Evolutionary conservation across 2,113 vertebrate genomes (phyloP).

Genomic region (Alethe diademata): DNA sequence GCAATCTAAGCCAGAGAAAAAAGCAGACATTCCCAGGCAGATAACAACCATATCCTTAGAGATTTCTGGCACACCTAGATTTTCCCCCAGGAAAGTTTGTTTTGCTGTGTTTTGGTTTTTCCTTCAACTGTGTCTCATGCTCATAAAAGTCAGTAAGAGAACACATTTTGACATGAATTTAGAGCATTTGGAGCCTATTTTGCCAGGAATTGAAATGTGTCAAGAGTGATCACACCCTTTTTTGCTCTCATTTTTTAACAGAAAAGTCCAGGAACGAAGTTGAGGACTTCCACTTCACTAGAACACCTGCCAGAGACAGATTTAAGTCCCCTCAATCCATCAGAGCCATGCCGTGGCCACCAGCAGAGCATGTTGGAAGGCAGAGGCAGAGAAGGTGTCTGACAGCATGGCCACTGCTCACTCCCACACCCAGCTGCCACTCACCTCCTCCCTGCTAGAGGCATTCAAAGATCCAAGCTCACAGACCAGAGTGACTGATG

Average conservation of each 20-base stretch:
- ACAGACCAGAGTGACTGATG: neutral
- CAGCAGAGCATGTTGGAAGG: neutral
- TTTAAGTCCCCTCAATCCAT: neutral
- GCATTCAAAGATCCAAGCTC: accelerated
- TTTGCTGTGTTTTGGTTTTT: neutral
- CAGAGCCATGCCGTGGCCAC: neutral
- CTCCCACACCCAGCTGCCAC: accelerated
- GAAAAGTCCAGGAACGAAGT: neutral
- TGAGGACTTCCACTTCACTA: neutral
- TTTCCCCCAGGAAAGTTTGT: neutral
- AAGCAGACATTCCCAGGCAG: accelerated
- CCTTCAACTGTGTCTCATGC: neutral
- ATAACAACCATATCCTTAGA: neutral
- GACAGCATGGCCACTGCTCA: accelerated
- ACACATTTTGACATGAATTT: neutral
- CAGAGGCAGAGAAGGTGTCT: neutral
- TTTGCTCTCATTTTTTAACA: neutral
- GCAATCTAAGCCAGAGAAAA: accelerated
- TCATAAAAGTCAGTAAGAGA: neutral
- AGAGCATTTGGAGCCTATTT: neutral
- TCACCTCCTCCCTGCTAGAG: accelerated
- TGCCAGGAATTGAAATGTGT: neutral
- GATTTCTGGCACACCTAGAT: neutral
- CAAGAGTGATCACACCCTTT: neutral
- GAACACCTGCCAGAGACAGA: neutral